Conservation (phyloP, 2,888 invertebrate species). For the Anodontia alba region DNA sequence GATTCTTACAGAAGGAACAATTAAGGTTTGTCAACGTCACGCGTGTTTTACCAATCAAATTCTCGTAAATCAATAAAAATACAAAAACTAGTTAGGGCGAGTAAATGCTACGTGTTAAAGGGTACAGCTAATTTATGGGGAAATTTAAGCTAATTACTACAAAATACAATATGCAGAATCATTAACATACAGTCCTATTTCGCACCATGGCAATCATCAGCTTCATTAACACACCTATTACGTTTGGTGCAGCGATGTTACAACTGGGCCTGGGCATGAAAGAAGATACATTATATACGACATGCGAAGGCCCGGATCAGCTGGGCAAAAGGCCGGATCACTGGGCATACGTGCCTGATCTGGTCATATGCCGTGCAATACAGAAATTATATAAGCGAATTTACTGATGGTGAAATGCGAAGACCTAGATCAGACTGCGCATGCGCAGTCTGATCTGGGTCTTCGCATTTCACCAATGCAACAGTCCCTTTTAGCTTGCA, state of each 20-base stretch:
- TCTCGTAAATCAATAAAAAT: neutral
- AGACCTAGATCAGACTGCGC: no score
- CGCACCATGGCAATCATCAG: neutral
- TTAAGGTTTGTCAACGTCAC: constrained; percentile 7
- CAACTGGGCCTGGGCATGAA: no score
- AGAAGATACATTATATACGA: no score
- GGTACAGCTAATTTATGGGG: constrained; percentile 2
- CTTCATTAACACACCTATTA: neutral
- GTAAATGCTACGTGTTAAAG: neutral
- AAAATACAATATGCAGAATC: neutral
- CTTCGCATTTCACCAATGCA: no score
- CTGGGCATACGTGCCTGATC: no score
- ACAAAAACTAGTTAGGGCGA: neutral
- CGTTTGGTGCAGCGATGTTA: neutral
- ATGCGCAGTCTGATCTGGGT: no score
- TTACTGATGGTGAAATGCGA: no score
- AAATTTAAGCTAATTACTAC: neutral
- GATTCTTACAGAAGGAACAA: neutral
- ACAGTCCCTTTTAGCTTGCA: no score
- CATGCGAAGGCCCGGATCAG: no score
- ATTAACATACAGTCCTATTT: neutral
- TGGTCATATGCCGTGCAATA: no score
- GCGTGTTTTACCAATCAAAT: constrained; percentile 8
- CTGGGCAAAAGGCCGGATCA: no score
- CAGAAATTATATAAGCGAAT: no score